These are phyloP conservation scores for Yponomeuta cagnagella DNA, from an alignment of 2,888 invertebrate genomes.

Conservation along the genomic window DNA sequence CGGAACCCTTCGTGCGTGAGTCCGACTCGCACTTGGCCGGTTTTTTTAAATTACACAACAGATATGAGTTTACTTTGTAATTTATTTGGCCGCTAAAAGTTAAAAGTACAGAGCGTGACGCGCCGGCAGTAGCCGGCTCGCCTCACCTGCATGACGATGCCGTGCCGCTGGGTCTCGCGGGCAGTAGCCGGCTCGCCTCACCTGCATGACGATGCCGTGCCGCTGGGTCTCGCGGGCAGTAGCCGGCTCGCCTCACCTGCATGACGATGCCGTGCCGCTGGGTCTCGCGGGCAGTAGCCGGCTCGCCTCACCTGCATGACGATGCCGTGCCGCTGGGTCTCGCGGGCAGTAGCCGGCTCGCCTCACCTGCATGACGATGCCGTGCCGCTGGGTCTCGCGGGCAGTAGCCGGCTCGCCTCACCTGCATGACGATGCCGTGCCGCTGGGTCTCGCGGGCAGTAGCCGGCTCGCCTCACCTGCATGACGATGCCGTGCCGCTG, in stretches of 20 bases:
- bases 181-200: slow-evolving; percentile 78
- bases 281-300: background rate
- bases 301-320: slow-evolving; percentile 81
- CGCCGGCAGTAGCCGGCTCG: slow-evolving; percentile 85
- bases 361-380: slow-evolving; percentile 91
- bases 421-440: slow-evolving; percentile 53
- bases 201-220: slow-evolving; percentile 74
- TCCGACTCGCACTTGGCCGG: no score
- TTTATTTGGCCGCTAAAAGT: no score
- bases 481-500: slow-evolving; percentile 93
- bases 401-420: slow-evolving; percentile 28
- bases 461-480: slow-evolving; percentile 73
- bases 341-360: slow-evolving; percentile 48
- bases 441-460: background rate
- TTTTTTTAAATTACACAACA: no score
- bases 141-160: slow-evolving; percentile 90
- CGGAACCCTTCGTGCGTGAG: no score
- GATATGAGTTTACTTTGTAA: no score
- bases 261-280: background rate
- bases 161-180: slow-evolving; percentile 83
- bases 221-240: background rate
- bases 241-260: background rate
- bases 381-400: slow-evolving; percentile 82
- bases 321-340: slow-evolving; percentile 92
- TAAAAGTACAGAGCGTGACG: slow-evolving; percentile 80